Evolutionary conservation across 35 echinoderm and acorn worm species (phyloP).

Genomic region (Stichopus chloronotus): DNA sequence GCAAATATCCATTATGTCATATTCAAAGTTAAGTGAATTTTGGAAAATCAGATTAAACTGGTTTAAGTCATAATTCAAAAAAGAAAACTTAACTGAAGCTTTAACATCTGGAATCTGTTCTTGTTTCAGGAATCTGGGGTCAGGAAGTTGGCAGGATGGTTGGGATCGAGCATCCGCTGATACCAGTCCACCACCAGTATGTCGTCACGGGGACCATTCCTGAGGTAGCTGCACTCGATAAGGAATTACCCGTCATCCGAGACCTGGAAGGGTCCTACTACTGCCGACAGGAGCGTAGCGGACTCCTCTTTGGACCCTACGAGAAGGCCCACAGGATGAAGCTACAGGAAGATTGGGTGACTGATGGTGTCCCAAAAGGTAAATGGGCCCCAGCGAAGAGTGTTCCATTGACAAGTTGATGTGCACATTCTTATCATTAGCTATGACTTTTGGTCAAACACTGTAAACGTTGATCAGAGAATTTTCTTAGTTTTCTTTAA

Average conservation of each 20-base stretch:
- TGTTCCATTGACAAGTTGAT: no score
- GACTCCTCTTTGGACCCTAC: conserved; percentile 92
- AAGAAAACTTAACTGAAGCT: not conserved
- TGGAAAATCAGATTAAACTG: not conserved
- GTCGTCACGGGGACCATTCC: conserved; percentile 96
- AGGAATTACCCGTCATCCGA: conserved; percentile 85
- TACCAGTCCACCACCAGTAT: conserved; percentile 95
- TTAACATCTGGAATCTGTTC: not conserved
- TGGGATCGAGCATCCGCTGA: conserved; percentile 79
- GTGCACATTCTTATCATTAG: no score
- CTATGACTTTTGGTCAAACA: no score
- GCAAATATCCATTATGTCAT: no score
- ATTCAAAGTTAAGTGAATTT: no score
- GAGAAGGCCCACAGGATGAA: conserved; percentile 88
- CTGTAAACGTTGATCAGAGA: no score
- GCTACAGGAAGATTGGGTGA: conserved; percentile 86
- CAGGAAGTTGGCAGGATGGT: conserved; percentile 80
- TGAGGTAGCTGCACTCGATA: conserved; percentile 82
- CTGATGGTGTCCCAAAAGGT: conserved; percentile 92
- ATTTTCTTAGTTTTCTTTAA: no score
- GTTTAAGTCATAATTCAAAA: not conserved
- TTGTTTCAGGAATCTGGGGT: conserved; percentile 84
- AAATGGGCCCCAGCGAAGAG: not conserved
- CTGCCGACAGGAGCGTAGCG: conserved; percentile 77
- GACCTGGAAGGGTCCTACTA: conserved; percentile 97